These are phyloP conservation scores for Gisinianus flammeolus DNA, from an alignment of 2,888 invertebrate genomes.

Conservation along the genomic window DNA sequence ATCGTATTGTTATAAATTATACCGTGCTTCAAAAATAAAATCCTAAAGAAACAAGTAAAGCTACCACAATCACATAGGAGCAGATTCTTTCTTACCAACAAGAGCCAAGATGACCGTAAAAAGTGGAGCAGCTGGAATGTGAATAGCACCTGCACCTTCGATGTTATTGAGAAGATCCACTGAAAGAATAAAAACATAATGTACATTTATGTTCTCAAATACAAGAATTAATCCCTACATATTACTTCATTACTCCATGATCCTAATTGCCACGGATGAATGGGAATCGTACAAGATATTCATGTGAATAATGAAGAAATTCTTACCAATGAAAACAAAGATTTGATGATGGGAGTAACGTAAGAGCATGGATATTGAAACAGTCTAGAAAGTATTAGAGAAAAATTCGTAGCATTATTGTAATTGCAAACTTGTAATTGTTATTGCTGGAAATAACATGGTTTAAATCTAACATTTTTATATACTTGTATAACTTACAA, in stretches of 20 bases:
- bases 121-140: constrained; percentile 95
- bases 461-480: neutral
- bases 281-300: no score
- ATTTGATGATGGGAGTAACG: constrained; percentile 99
- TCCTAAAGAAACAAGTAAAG: no score
- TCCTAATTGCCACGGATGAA: no score
- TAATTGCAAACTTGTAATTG: no score
- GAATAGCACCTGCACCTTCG: constrained; percentile 71
- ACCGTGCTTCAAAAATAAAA: no score
- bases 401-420: constrained; percentile 33
- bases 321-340: constrained; percentile 95
- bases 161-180: constrained; percentile 98
- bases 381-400: constrained; percentile 78
- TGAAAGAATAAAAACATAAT: constrained; percentile 63
- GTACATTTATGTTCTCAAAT: neutral
- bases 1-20: no score
- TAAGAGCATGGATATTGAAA: constrained; percentile 95
- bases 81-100: constrained; percentile 91
- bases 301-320: neutral
- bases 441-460: no score
- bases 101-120: constrained; percentile 96
- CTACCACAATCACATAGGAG: no score
- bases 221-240: neutral
- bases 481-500: constrained; percentile 77
- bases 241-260: no score